These are phyloP conservation scores for Chrysemys picta DNA, from an alignment of 2,113 vertebrate genomes.

Conservation along the genomic window DNA sequence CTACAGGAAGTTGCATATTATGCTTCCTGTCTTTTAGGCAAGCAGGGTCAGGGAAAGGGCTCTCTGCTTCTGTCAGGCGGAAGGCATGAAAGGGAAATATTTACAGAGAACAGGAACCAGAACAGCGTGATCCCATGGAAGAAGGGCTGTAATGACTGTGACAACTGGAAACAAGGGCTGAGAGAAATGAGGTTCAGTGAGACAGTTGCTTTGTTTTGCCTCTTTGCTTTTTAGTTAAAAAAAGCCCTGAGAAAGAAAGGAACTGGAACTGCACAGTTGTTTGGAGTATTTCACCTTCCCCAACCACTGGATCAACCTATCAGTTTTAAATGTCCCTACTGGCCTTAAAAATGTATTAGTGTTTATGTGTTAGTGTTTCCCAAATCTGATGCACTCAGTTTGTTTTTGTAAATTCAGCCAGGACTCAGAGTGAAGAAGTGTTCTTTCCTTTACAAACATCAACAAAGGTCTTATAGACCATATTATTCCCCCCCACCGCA, in stretches of 20 bases:
- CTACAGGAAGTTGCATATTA: not conserved
- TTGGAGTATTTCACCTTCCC: not conserved
- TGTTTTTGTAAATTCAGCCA: not conserved
- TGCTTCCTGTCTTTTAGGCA: not conserved
- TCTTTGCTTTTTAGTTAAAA: not conserved
- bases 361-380: too few relatives aligned
- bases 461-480: not conserved
- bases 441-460: not conserved
- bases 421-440: not conserved
- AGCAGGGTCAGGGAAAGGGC: not conserved
- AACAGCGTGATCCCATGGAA: too few relatives aligned
- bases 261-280: rapidly evolving
- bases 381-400: not conserved
- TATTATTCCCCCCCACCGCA: too few relatives aligned
- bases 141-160: too few relatives aligned
- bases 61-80: not conserved
- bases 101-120: not conserved
- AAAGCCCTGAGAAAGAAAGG: not conserved
- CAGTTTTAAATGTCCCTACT: rapidly evolving
- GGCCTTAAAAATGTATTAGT: rapidly evolving
- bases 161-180: too few relatives aligned
- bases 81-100: not conserved
- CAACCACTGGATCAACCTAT: not conserved
- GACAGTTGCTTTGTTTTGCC: too few relatives aligned
- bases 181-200: too few relatives aligned